phyloP scores from a whole-genome alignment of 2,797 vertebrate genomes.

The Rhincodon typus region DNA sequence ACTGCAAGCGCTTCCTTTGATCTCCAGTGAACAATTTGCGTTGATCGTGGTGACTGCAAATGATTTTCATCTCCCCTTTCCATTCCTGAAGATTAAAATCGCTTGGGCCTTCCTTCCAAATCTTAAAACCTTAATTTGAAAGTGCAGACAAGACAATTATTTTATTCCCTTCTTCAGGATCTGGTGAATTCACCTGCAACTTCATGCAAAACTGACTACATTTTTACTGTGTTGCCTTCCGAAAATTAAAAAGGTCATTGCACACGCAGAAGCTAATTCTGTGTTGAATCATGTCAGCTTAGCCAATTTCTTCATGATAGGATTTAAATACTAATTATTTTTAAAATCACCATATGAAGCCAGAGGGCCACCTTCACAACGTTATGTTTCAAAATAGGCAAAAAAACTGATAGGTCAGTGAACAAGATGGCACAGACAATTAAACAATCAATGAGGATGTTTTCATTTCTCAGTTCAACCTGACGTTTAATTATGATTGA shows the following conservation, averaged over 20 bases:
- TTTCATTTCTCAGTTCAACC: background rate
- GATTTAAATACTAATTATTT: background rate
- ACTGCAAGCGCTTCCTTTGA: background rate
- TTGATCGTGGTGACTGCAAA: background rate
- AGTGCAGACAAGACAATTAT: background rate
- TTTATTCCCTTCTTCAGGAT: background rate
- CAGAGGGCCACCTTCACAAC: background rate
- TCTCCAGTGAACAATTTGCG: background rate
- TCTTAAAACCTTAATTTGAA: background rate
- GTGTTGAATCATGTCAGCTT: background rate
- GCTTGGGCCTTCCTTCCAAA: background rate
- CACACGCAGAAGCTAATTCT: background rate
- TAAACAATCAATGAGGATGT: background rate
- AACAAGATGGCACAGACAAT: background rate
- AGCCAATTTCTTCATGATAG: background rate
- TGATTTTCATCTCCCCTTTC: background rate
- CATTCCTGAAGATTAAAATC: background rate
- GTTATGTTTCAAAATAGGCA: background rate
- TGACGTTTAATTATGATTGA: background rate
- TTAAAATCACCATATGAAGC: background rate
- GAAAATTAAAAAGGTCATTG: background rate
- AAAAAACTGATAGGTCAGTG: background rate
- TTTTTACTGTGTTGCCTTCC: background rate
- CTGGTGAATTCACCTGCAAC: background rate
- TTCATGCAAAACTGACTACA: background rate